A percentile compares a stretch with the other conserved stretches of the same genome.
Evolutionary conservation across 2,888 invertebrate genomes (phyloP).

Genomic region (Unio delphinus): DNA sequence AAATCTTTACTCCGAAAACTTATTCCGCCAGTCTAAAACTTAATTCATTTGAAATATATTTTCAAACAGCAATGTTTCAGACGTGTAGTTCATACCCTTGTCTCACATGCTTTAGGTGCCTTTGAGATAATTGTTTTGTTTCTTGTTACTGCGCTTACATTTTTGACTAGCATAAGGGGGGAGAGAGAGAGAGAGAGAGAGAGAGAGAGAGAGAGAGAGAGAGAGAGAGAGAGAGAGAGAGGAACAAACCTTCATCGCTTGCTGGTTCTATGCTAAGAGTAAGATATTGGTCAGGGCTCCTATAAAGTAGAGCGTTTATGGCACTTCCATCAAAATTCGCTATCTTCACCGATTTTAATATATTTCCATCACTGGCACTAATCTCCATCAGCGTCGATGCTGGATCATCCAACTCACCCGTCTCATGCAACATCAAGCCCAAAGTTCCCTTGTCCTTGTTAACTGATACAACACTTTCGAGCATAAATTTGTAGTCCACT

Average conservation of each 20-base stretch:
- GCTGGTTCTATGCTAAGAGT: slow-evolving; percentile 36
- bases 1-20: no score
- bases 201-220: not conserved
- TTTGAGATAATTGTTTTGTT: no score
- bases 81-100: no score
- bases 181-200: not conserved
- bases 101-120: no score
- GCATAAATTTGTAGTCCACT: slow-evolving; percentile 17
- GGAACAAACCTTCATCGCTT: slow-evolving; percentile 6
- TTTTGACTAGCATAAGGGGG: no score
- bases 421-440: slow-evolving; percentile 25
- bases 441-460: slow-evolving; percentile 29
- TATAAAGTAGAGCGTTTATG: slow-evolving; percentile 13
- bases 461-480: slow-evolving; percentile 30
- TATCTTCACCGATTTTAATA: slow-evolving; percentile 5
- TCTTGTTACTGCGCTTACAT: no score
- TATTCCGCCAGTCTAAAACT: not conserved
- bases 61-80: no score
- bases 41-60: not conserved
- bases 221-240: not conserved
- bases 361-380: slow-evolving; percentile 32
- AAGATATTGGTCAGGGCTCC: slow-evolving; percentile 15
- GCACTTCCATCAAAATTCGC: slow-evolving; percentile 8
- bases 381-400: slow-evolving; percentile 25
- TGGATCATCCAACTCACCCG: slow-evolving; percentile 25